Evolutionary conservation across 2,797 vertebrate species (phyloP), one percentile per base, ranked within the genome.

Genomic region (Xyrichtys novacula): DNA sequence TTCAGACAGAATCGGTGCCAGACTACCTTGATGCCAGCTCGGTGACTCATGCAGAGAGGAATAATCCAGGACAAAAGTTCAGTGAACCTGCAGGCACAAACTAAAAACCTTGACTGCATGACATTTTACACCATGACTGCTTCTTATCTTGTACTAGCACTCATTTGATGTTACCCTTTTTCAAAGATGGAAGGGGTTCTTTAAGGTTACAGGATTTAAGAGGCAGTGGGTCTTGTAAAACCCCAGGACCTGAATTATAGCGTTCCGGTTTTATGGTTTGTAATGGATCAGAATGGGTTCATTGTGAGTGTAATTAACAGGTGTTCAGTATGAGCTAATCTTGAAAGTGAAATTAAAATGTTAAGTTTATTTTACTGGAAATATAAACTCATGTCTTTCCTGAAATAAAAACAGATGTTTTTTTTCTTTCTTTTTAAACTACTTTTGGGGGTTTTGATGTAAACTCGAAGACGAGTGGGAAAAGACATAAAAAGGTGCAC

Each of bases 11-110:
- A 64, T 56, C 58, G n/a, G 58, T 65, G 70, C 43, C 59, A 29
- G 63, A 57, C 71, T 36, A 63, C 42, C 38, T 55, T 38, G 22
- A 53, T 80, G 66, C 61, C 70, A 53, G 50, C 62, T 22, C 2
- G 1, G 22, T 81, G 70, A 83, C 39, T 86, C 83, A 78, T 17
- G 31, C 68, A 20, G 47, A 40, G 57, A 22, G 65, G 70, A 68
- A 69, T 57, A 63, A n/a, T 36, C 17, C 38, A 2, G 43, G 42
- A 53, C 46, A 23, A 46, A 78, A 23, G 25, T 42, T 23, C 65
- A 64, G 20, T 53, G n/a, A 60, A 67, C 31, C 36, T 49, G 26
- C 11, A 10, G 5, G 17, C 28, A 16, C 53, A 22, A 12, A 40
- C 28, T 34, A 31, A 14, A 34, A 42, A 1, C 26, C 23, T 58